Base-by-base conservation (phyloP, 2,113 vertebrate genomes). In the Lycaon pictus region DNA sequence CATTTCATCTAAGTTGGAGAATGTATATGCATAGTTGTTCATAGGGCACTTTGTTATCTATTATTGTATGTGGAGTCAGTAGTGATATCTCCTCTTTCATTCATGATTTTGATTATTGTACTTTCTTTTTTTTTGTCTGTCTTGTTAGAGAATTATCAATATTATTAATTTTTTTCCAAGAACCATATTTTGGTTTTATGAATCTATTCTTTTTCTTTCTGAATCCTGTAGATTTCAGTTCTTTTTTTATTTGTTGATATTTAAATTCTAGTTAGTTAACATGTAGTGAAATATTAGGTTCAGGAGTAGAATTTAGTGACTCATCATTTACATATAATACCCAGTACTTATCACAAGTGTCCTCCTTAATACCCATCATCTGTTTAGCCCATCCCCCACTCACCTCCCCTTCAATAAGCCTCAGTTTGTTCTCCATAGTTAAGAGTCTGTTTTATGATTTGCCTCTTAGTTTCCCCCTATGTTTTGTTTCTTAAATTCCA, bases 11-110 rank as follows among this genome's bases (percentile, higher is more conserved):
- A 92, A 90, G n/a, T 60, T 93, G 35, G 23, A 93, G 7, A 62
- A 85, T 87, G 15, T 77, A 79, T 32, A 23, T 79, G 16, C n/a
- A 83, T 83, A 93, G 23, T 88, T 83, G 16, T 90, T 95, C 25
- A 87, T 55, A 88, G 48, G 16, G 3, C 87, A 77, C 25, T 74
- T 63, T 17, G 63, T 93, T 86, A 93, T n/a, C 5, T 91, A 74
- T 82, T 90, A 62, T 90, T 90, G 29, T 62, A 37, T 80, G 2
- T 85, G 19, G 19, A 37, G 29, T 80, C 7, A 74, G 29, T 74
- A 60, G 8, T 80, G 25, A 53, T 62, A 79, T 91, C 23, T 17
- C 9, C 12, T 79, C 16, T 65, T 93, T 90, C 23, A 72, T 56
- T 95, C 60, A 62, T 69, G 16, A 76, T 63, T 80, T 85, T 48